Evolutionary conservation across 2,797 vertebrate genomes (phyloP).

Genomic region (Acanthurus lineatus): DNA sequence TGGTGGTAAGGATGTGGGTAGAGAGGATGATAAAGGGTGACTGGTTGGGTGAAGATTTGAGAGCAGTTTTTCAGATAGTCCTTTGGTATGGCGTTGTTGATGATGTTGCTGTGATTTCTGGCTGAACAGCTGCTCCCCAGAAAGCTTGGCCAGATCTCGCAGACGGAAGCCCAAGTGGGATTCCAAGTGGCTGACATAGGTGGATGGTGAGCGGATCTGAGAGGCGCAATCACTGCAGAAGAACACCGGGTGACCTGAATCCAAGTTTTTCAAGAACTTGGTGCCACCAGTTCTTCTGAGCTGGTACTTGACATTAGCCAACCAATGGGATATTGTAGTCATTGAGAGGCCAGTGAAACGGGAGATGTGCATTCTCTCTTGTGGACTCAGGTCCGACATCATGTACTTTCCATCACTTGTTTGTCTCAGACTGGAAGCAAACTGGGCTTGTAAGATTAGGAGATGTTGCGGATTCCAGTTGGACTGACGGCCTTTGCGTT

Average conservation of each 20-base stretch:
- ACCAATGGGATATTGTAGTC: constrained; percentile 99
- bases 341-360: constrained; percentile 98
- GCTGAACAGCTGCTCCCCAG: constrained; percentile 94
- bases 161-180: constrained; percentile 98
- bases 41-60: constrained; percentile 79
- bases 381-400: constrained; percentile 99
- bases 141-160: constrained; percentile 96
- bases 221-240: constrained; percentile 99
- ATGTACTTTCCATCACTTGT: constrained; percentile 97
- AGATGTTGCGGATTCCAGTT: constrained; percentile 99
- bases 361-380: constrained; percentile 99
- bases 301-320: constrained; percentile 99
- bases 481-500: constrained; percentile 98
- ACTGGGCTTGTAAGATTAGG: constrained; percentile 98
- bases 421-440: constrained; percentile 96
- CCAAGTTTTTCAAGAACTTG: constrained; percentile 99
- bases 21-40: constrained; percentile 83
- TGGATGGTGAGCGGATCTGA: constrained; percentile 98
- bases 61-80: constrained; percentile 94
- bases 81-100: constrained; percentile 90
- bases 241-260: constrained; percentile 98
- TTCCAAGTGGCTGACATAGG: constrained; percentile 98
- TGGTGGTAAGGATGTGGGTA: constrained; percentile 86
- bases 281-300: constrained; percentile 98
- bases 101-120: constrained; percentile 89